phyloP scores from a whole-genome alignment of 2,888 invertebrate species.

The Carabus problematicus region DNA sequence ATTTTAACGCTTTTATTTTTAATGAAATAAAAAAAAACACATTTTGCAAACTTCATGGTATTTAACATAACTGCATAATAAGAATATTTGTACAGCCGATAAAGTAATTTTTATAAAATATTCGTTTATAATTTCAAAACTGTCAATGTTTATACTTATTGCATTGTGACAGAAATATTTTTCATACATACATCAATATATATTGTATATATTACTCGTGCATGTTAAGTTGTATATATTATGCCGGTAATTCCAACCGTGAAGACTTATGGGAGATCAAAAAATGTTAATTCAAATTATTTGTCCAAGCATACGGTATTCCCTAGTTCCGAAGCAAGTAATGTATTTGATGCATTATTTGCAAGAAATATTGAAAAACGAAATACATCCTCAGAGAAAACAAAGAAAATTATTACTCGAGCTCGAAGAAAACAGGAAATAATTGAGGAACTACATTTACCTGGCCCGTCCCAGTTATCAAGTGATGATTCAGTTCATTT shows the following conservation, averaged over 20 bases:
- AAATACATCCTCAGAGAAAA: constrained; percentile 40
- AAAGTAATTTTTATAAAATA: constrained; percentile 2
- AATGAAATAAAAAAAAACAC: too few species aligned
- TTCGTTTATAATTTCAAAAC: background rate
- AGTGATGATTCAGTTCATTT: constrained; percentile 25
- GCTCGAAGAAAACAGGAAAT: constrained; percentile 11
- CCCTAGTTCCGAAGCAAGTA: constrained; percentile 23
- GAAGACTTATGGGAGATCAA: constrained; percentile 27
- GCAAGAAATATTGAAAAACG: constrained; percentile 47
- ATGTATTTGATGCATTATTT: constrained; percentile 46
- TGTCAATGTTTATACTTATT: constrained; percentile 18
- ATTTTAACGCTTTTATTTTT: too few species aligned
- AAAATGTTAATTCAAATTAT: constrained; percentile 10
- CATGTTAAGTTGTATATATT: background rate
- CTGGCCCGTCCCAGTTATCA: background rate
- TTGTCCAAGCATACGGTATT: constrained; percentile 24
- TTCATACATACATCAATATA: constrained; percentile 3
- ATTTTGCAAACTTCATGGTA: too few species aligned
- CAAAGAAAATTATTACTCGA: constrained; percentile 36
- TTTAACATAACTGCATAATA: too few species aligned
- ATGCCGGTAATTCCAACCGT: constrained; percentile 3
- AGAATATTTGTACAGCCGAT: background rate
- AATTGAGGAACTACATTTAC: constrained; percentile 44
- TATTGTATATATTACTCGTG: too few species aligned
- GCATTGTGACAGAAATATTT: background rate